phyloP scores from a whole-genome alignment of 1,140 invertebrate species.

The Drosophila dunni region DNA sequence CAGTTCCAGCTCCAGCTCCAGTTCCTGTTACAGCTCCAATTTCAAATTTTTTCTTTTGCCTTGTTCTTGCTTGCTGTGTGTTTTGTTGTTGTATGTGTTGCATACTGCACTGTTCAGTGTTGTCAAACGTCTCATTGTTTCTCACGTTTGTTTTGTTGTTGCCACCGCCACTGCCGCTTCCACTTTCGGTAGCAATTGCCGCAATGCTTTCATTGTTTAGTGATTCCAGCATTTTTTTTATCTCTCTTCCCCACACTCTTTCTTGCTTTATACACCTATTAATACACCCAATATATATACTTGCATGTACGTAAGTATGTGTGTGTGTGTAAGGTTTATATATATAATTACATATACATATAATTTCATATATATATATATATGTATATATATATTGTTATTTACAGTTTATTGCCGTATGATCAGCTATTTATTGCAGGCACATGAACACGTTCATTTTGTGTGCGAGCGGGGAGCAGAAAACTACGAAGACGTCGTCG shows the following conservation, averaged over 20 bases:
- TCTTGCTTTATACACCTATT: conserved; percentile 4
- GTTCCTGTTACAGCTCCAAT: no score
- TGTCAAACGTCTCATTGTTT: conserved; percentile 20
- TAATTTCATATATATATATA: no score
- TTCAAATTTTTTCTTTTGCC: no score
- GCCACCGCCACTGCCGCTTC: conserved; percentile 18
- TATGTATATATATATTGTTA: not conserved
- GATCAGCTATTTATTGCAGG: not conserved
- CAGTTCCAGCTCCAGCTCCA: no score
- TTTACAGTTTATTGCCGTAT: conserved; percentile 15
- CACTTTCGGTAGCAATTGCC: conserved; percentile 31
- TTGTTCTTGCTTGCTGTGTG: no score
- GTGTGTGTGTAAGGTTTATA: conserved; percentile 1
- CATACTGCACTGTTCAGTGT: not conserved
- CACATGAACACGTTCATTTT: conserved; percentile 8
- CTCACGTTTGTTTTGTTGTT: conserved; percentile 41
- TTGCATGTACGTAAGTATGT: conserved; percentile 5
- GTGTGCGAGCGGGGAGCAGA: not conserved
- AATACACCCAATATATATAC: not conserved
- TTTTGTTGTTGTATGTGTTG: no score
- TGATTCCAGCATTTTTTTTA: conserved; percentile 61
- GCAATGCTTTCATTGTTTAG: conserved; percentile 48
- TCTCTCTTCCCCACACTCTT: conserved; percentile 8
- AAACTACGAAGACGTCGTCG: not conserved
- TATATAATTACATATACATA: not conserved